phyloP scores from a whole-genome alignment of 2,113 vertebrate genomes.

The Phalacrocorax pelagicus region DNA sequence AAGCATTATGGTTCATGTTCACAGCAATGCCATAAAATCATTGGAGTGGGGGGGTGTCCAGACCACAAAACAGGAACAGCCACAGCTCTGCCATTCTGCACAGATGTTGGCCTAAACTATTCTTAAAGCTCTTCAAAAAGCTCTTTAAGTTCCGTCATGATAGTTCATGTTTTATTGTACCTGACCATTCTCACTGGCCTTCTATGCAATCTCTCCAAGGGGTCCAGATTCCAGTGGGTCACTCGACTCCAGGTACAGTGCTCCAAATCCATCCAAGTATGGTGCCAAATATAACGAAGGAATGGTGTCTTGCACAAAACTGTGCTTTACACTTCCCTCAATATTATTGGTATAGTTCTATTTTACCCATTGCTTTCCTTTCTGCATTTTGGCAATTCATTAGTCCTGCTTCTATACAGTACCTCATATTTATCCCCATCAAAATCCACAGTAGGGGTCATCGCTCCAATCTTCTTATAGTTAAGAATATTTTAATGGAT shows the following conservation, averaged over 20 bases:
- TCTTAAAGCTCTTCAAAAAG: not conserved
- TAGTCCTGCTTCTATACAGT: not conserved
- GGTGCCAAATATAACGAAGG: not conserved
- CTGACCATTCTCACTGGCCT: not conserved
- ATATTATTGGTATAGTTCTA: not conserved
- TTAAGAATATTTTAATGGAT: not conserved
- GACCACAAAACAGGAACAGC: not conserved
- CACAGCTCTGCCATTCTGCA: not conserved
- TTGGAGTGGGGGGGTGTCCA: not conserved
- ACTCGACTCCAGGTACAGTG: not conserved
- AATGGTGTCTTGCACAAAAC: not conserved
- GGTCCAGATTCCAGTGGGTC: not conserved
- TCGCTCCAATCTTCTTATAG: not conserved
- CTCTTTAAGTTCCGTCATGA: not conserved
- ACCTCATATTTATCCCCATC: not conserved
- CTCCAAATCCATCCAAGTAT: not conserved
- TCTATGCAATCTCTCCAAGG: not conserved
- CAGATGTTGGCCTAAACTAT: not conserved
- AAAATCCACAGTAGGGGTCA: not conserved
- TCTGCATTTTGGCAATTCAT: not conserved
- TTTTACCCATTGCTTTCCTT: not conserved
- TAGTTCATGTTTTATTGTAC: not conserved
- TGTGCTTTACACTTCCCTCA: not conserved
- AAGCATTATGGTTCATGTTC: not conserved
- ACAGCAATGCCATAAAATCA: not conserved